Conservation (phyloP, 2,797 vertebrate genomes). For the Anabas testudineus region DNA sequence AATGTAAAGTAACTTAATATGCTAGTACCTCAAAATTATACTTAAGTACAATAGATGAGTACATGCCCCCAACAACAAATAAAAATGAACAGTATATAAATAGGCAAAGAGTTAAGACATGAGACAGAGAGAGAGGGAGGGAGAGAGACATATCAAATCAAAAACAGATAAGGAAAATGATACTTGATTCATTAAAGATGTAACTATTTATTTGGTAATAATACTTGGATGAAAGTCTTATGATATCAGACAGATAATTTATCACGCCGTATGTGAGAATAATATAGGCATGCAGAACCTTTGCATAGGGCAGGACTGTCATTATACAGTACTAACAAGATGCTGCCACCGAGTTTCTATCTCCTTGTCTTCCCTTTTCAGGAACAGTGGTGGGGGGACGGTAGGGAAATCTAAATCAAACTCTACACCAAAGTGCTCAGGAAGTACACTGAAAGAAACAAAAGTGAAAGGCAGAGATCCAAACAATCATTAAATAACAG, state of each 20-base stretch:
- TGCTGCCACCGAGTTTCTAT: conserved; percentile 29
- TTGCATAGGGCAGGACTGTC: conserved; percentile 70
- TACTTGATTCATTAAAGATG: conserved; percentile 21
- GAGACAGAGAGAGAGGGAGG: background rate
- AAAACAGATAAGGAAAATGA: background rate
- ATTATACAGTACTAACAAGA: conserved; percentile 37
- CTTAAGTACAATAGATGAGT: background rate
- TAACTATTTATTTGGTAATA: conserved; percentile 67
- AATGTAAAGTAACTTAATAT: no score
- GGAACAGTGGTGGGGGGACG: conserved; percentile 3
- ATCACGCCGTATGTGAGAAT: conserved; percentile 36
- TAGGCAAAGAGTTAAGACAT: background rate
- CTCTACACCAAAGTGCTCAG: background rate
- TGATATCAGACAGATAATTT: conserved; percentile 41
- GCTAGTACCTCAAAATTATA: no score
- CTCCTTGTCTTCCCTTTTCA: conserved; percentile 44
- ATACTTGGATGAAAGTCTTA: conserved; percentile 52
- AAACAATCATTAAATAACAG: conserved; percentile 35
- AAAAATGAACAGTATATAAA: background rate
- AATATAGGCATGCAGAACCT: conserved; percentile 72
- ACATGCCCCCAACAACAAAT: background rate
- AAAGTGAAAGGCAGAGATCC: background rate
- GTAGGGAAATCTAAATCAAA: conserved; percentile 1
- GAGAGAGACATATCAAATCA: background rate
- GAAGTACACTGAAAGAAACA: background rate